Evolutionary conservation across 2,113 vertebrate species (phyloP), one percentile per base, ranked within the genome.

Genomic region (Sapajus apella): DNA sequence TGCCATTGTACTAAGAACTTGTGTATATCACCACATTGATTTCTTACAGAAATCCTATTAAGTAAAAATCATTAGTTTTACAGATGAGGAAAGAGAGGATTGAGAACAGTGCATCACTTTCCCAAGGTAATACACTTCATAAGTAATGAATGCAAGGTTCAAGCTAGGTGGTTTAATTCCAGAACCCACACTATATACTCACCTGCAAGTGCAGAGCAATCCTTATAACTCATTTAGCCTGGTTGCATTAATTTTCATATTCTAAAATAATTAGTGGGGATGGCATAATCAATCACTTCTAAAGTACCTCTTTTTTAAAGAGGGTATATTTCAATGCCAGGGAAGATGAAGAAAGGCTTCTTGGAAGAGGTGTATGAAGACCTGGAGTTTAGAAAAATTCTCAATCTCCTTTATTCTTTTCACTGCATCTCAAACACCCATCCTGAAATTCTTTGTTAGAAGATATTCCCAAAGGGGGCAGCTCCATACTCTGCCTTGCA

Each of bases 361-460:
- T 76, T 90, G 72, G 75, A 95, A 96, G 92, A 97, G 40, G 40
- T 68, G 23, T 91, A 35, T 64, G 37, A 93, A 86, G 76, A 86
- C 7, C 30, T 20, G 7, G 73, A 91, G 45, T 70, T 79, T 73
- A 66, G 35, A 91, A 73, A 89, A 93, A 80, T 92, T 90, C 58
- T 94, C 40, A 61, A 27, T 85, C 73, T 86, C 55, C 68, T 90
- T 56, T 58, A 94, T 95, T 95, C 40, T 72, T 92, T 96, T 93
- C 55, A 66, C 58, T 95, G 94, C 77, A 77, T 96, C 61, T 90
- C 43, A 91, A 96, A 88, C 66, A 87, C 81, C 17, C 6, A 32
- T 92, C 55, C 84, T 96, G 47, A 37, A 92, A 89, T 95, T 81
- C 64, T 94, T 96, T 91, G 96, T 97, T 97, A 97, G 97, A 95